phyloP scores from a whole-genome alignment of 1,140 invertebrate species.

The Trachymyrmex septentrionalis region DNA sequence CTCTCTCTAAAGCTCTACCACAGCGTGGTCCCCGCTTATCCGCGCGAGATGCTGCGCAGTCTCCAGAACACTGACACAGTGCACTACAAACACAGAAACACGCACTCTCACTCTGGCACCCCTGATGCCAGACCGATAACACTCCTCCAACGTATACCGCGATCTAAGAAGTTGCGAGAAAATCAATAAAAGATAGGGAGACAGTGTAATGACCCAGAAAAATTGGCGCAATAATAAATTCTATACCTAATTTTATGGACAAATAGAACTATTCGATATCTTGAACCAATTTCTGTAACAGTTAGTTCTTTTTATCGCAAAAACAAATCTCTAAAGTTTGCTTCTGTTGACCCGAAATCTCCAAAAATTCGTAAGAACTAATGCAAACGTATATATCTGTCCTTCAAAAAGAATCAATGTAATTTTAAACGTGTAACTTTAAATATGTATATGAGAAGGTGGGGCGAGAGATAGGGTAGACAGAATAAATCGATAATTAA shows the following conservation, averaged over 20 bases:
- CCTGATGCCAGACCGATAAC: conserved; percentile 9
- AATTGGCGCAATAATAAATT: not conserved
- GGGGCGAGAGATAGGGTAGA: not conserved
- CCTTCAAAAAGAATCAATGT: too few species aligned
- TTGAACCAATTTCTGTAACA: not conserved
- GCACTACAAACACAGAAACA: conserved; percentile 18
- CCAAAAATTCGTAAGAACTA: too few species aligned
- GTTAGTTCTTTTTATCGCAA: not conserved
- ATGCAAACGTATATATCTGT: too few species aligned
- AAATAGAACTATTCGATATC: not conserved
- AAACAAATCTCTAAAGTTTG: not conserved
- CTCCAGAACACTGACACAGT: conserved; percentile 49
- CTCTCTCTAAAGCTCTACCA: conserved; percentile 31
- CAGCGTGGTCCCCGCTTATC: conserved; percentile 60
- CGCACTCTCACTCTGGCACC: too few species aligned
- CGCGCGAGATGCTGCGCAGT: conserved; percentile 70
- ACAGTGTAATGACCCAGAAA: not conserved
- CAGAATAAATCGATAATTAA: not conserved
- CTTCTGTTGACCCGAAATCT: not conserved
- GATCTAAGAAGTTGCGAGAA: not conserved
- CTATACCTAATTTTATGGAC: not conserved
- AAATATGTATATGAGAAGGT: too few species aligned
- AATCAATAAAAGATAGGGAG: not conserved
- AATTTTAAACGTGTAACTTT: too few species aligned
- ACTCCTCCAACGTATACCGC: not conserved